Base-by-base conservation (phyloP, 2,797 vertebrate genomes). In the Microchirus variegatus region DNA sequence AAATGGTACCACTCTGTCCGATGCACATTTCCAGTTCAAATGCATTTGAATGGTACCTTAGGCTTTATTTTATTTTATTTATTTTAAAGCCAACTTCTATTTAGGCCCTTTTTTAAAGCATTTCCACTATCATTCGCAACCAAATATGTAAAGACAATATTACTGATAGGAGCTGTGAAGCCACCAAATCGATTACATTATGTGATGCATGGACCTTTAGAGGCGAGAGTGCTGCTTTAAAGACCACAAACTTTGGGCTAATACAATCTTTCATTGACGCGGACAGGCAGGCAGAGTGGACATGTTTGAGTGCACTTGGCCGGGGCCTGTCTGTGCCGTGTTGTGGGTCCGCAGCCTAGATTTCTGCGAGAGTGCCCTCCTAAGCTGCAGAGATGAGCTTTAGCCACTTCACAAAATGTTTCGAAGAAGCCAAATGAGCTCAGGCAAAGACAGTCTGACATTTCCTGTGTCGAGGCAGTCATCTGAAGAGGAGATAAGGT, bases 331-430 rank as follows among this genome's bases (percentile, higher is more conserved):
- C 78, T 84, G 75, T 74, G 79, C 78, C 22, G 64, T 76, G 77
- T 75, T 86, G 78, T 47, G 77, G 89, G 89, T 91, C 90, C 87
- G 79, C 64, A 58, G 78, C 70, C 81, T 58, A 49, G 59, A 75
- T 75, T 85, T 83, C 84, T 73, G 22, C 77, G 86, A 87, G 87
- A 84, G 62, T 65, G 82, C 75, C 80, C 77, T 78, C 75, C 78
- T 81, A 87, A 90, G 79, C 74, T 82, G 75, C 36, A 56, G 78
- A 79, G 87, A 89, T 87, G 84, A 85, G 86, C 81, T 87, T 87
- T 86, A 90, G 85, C 31, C 83, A 89, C 83, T 89, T 87, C 78
- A 90, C 84, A 90, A 88, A 88, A 89, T 89, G 86, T 90, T 87
- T 90, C n/a, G 86, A 90, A 84, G 87, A 88, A 90, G 85, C 77